These are phyloP conservation scores for Salmo trutta DNA, from an alignment of 2,797 vertebrate genomes.

Conservation along the genomic window DNA sequence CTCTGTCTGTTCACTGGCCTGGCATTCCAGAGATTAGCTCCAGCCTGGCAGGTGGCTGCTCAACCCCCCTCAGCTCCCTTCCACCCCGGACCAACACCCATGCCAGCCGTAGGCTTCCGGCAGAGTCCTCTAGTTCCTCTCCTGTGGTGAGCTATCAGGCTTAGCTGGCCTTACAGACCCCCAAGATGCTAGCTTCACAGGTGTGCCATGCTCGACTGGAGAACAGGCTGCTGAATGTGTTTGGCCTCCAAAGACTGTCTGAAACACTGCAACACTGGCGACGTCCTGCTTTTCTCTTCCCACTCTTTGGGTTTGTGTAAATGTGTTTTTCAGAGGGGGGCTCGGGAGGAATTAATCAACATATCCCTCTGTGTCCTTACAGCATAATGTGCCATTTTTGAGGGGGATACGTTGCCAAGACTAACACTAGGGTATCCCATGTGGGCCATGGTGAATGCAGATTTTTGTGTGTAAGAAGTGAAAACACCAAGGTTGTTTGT, in stretches of 20 bases:
- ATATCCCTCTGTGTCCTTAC: not conserved
- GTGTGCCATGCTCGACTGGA: constrained; percentile 3
- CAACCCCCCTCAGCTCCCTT: constrained; percentile 19
- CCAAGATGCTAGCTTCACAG: not conserved
- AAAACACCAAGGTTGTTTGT: not conserved
- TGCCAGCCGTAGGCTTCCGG: constrained; percentile 25
- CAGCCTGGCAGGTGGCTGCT: constrained; percentile 46
- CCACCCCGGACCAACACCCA: constrained; percentile 13
- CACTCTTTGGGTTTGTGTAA: not conserved
- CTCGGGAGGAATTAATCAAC: not conserved
- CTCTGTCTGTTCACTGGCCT: constrained; percentile 45
- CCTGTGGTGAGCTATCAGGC: constrained; percentile 30
- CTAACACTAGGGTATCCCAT: not conserved
- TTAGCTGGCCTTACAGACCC: constrained; percentile 42
- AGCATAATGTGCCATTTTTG: not conserved
- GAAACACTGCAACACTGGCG: not conserved
- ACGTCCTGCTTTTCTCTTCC: not conserved
- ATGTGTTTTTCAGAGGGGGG: not conserved
- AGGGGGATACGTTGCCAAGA: not conserved
- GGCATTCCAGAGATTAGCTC: constrained; percentile 57
- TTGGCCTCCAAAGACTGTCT: not conserved
- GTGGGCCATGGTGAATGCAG: not conserved
- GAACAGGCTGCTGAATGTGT: not conserved
- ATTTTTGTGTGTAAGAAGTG: not conserved
- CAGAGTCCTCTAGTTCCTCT: constrained; percentile 34